Base-by-base conservation (phyloP, 1,140 invertebrate species). In the Drosophila neocordata region DNA sequence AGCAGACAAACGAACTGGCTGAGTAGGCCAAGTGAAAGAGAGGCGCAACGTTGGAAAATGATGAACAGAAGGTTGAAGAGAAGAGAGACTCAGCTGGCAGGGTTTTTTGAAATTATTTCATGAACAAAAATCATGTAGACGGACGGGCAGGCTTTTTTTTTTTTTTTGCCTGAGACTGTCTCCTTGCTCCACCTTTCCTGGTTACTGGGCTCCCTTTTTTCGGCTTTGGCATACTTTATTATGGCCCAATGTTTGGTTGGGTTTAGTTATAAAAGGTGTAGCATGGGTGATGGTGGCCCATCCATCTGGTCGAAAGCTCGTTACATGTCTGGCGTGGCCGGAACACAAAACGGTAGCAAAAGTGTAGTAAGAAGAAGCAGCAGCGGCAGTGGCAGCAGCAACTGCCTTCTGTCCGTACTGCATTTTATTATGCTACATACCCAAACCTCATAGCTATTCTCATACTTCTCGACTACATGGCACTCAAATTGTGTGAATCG, bases 401-500 rank as follows among this genome's bases (percentile, higher is more conserved):
- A 48, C 15, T 48, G 41, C 41, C 41, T 48, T 9, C 15, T 48
- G 52, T 62, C 61, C 53, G 52, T 52, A 82, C 51, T 87, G 83
- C 83, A 87, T 87, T 88, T 87, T 83, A 87, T 82, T 80, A 79
- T 70, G 63, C 64, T 24, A 69, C 76, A 7, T 31, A 31, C 41
- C 18, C 41, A 20, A 48, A 18, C 41, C 41, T 31, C 27, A 31
- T 31, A 31, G 27, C 83, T 88, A 88, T 87, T 79, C 88, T 82
- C 84, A 79, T 73, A 66, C 65, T 31, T 70, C 77, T 65, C 60
- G 77, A 81, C 82, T 85, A 85, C 82, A 85, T 82, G 82, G 63
- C 77, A 79, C 83, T 88, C 83, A 87, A 87, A 87, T 87, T 87
- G 83, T 87, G 83, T 87, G 83, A 87, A 87, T 88, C 83, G 79